A percentile compares a stretch with the other conserved stretches of the same genome.
phyloP scores from a whole-genome alignment of 2,113 vertebrate species.

The Thunnus maccoyii region DNA sequence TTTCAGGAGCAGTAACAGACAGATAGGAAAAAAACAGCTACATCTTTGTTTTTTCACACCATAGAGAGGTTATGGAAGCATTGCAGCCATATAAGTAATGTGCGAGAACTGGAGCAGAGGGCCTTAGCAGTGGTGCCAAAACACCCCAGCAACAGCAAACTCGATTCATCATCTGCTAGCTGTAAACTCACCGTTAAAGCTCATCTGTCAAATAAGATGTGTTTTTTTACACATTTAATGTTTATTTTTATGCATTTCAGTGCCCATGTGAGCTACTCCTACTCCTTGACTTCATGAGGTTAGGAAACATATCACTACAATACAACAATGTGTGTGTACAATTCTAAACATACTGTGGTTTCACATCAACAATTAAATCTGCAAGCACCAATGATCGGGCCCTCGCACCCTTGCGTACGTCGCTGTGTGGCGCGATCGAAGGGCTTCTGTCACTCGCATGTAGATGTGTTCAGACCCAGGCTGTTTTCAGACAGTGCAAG shows the following conservation, averaged over 20 bases:
- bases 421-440: no score
- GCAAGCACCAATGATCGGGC: no score
- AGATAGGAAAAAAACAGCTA: not conserved
- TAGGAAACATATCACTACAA: not conserved
- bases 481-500: no score
- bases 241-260: not conserved
- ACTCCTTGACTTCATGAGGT: not conserved
- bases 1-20: slow-evolving; percentile 6
- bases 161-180: not conserved
- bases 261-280: not conserved
- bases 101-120: slow-evolving; percentile 24
- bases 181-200: not conserved
- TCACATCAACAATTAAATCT: no score
- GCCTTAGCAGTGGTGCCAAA: not conserved
- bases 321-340: not conserved
- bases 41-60: slow-evolving; percentile 40
- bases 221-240: no score
- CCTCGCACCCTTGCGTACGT: no score
- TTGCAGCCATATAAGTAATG: not conserved
- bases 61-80: slow-evolving; percentile 25
- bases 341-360: no score
- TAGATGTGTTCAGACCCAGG: no score
- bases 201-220: not conserved
- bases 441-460: no score
- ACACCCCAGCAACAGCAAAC: not conserved